Percentiles rank a stretch among this genome's conserved stretches.
These are phyloP conservation scores for Neuroscelio doddi DNA, from an alignment of 2,888 invertebrate species.

Conservation along the genomic window DNA sequence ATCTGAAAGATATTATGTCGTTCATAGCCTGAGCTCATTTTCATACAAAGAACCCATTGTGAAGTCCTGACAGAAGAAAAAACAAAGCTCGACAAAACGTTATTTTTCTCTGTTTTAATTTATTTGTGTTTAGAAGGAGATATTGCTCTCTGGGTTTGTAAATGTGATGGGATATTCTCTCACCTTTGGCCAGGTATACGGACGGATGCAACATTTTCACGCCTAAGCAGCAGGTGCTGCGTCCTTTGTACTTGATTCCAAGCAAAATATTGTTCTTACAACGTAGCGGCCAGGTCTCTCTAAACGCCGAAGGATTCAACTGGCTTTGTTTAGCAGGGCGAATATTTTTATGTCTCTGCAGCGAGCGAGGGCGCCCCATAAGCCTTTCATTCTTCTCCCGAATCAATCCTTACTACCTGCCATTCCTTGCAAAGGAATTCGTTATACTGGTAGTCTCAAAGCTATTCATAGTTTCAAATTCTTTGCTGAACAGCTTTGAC, in stretches of 20 bases:
- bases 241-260: constrained; percentile 53
- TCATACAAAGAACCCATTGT: too few species aligned
- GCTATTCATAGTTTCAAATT: constrained; percentile 36
- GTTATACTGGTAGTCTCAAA: constrained; percentile 39
- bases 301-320: constrained; percentile 51
- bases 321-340: constrained; percentile 53
- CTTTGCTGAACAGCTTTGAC: constrained; percentile 38
- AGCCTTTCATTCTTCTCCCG: constrained; percentile 61
- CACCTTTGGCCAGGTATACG: constrained; percentile 10
- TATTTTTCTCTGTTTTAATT: too few species aligned
- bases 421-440: constrained; percentile 38
- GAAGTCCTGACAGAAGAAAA: too few species aligned
- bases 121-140: neutral
- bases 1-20: too few species aligned
- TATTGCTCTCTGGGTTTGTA: neutral
- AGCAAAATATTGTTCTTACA: constrained; percentile 66
- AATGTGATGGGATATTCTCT: constrained; percentile 4
- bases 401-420: constrained; percentile 49
- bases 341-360: constrained; percentile 59
- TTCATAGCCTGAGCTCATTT: too few species aligned
- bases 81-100: too few species aligned
- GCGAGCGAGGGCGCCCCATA: constrained; percentile 49
- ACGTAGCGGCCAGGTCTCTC: constrained; percentile 50
- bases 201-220: constrained; percentile 20
- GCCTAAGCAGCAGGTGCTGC: constrained; percentile 56